These are phyloP conservation scores for Chionodraco myersi DNA, from an alignment of 2,113 vertebrate genomes.

Conservation along the genomic window DNA sequence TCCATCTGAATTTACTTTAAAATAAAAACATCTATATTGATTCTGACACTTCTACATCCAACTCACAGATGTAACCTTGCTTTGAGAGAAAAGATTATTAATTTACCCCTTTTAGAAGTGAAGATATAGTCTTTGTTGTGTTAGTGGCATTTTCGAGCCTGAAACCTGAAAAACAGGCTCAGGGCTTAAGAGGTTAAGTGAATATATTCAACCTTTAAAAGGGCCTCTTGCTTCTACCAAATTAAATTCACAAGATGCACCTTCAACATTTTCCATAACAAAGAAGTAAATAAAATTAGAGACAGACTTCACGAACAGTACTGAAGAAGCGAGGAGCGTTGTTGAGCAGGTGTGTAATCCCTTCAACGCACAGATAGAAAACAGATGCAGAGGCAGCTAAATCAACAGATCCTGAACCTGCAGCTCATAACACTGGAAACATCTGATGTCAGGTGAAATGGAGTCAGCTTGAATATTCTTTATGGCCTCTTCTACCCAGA, in stretches of 20 bases:
- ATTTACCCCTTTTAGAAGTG: too few relatives aligned
- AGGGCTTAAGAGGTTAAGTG: background rate
- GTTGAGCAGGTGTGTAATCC: constrained; percentile 30
- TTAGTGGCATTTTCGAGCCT: too few relatives aligned
- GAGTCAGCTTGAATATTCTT: constrained; percentile 7
- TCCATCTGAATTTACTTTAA: too few relatives aligned
- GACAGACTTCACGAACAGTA: background rate
- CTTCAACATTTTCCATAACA: background rate
- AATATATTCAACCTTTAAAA: background rate
- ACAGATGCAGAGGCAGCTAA: constrained; percentile 33
- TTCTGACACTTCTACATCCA: too few relatives aligned
- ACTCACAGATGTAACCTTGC: too few relatives aligned
- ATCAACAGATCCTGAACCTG: constrained; percentile 37
- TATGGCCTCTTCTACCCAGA: background rate
- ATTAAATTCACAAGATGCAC: background rate
- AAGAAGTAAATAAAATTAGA: background rate
- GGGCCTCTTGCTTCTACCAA: background rate
- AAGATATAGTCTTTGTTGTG: too few relatives aligned
- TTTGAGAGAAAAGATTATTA: too few relatives aligned
- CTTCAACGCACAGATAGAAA: constrained; percentile 21
- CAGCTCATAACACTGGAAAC: constrained; percentile 32
- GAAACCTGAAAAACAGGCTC: too few relatives aligned
- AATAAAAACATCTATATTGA: too few relatives aligned
- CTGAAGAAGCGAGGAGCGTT: background rate
- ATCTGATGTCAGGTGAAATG: constrained; percentile 32